Evolutionary conservation across 2,113 vertebrate genomes (phyloP).

Genomic region (Cyprinodon brontotheroides): DNA sequence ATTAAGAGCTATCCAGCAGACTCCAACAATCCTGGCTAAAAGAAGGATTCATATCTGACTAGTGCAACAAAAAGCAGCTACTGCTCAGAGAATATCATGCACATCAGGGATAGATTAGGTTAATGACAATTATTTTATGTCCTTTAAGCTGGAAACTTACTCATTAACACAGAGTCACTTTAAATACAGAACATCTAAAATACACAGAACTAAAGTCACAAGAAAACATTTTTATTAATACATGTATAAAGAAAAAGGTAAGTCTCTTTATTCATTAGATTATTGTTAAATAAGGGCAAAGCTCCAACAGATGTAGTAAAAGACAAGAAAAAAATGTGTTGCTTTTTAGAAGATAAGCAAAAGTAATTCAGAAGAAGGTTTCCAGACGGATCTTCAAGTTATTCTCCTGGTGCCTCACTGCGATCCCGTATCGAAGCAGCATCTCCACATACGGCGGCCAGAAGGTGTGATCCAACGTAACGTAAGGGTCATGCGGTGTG

Average conservation of each 20-base stretch:
- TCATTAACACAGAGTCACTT: not conserved
- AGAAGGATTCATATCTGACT: too few relatives aligned
- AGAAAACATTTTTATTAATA: not conserved
- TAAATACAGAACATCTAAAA: not conserved
- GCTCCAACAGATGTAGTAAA: not conserved
- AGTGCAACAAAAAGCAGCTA: too few relatives aligned
- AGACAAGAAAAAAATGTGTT: conserved; percentile 2
- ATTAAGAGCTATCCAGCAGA: too few relatives aligned
- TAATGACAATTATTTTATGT: not conserved
- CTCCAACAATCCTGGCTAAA: too few relatives aligned
- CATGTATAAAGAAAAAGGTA: not conserved
- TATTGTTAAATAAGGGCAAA: not conserved
- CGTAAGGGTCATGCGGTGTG: conserved; percentile 91
- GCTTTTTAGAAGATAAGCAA: not conserved
- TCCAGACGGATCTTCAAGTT: conserved; percentile 82
- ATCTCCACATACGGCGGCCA: conserved; percentile 94
- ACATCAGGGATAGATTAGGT: too few relatives aligned
- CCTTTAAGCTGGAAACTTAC: not conserved
- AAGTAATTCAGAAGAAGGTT: conserved; percentile 46
- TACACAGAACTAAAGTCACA: not conserved
- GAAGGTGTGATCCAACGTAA: conserved; percentile 80
- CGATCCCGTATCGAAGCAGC: conserved; percentile 87
- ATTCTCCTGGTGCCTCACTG: conserved; percentile 88
- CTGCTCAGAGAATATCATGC: too few relatives aligned
- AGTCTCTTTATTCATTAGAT: not conserved